Evolutionary conservation across 2,113 vertebrate genomes (phyloP).

Genomic region (Scomber scombrus): DNA sequence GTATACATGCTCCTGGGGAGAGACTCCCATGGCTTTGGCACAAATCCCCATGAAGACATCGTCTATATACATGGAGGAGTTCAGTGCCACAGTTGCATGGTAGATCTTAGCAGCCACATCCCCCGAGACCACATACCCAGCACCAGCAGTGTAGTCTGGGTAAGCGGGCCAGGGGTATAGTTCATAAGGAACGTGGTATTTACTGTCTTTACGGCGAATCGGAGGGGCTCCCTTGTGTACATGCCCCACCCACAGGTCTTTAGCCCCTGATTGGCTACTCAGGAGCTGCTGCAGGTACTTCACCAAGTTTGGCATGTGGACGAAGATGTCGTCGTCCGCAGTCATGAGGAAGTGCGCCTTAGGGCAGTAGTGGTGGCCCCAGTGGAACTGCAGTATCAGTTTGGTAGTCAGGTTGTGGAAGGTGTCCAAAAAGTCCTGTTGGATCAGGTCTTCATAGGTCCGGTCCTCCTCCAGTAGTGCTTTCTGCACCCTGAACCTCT

Average conservation of each 20-base stretch:
- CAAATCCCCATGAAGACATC: conserved; percentile 98
- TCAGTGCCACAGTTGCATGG: conserved; percentile 88
- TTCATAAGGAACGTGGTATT: conserved; percentile 91
- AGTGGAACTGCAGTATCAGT: conserved; percentile 92
- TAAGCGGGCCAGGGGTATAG: conserved; percentile 94
- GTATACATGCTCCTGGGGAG: conserved; percentile 89
- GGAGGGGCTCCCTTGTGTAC: conserved; percentile 92
- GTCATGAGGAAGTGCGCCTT: conserved; percentile 94
- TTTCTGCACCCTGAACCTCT: conserved; percentile 73
- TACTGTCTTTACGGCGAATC: conserved; percentile 88
- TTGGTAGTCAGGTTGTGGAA: conserved; percentile 96
- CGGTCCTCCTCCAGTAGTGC: conserved; percentile 85
- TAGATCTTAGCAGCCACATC: conserved; percentile 92
- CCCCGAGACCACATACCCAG: conserved; percentile 91
- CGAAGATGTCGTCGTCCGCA: conserved; percentile 94
- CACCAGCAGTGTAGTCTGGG: conserved; percentile 95
- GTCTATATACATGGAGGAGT: conserved; percentile 93
- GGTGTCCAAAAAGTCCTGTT: conserved; percentile 93
- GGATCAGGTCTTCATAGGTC: conserved; percentile 88
- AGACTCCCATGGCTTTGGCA: conserved; percentile 90
- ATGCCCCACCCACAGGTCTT: conserved; percentile 92
- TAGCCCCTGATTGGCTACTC: conserved; percentile 77
- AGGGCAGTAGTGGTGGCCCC: conserved; percentile 89
- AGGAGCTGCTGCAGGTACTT: conserved; percentile 87
- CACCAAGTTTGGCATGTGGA: conserved; percentile 94